These are phyloP conservation scores for Paralvinella palmiformis DNA, from an alignment of 1,140 invertebrate genomes.

Conservation along the genomic window DNA sequence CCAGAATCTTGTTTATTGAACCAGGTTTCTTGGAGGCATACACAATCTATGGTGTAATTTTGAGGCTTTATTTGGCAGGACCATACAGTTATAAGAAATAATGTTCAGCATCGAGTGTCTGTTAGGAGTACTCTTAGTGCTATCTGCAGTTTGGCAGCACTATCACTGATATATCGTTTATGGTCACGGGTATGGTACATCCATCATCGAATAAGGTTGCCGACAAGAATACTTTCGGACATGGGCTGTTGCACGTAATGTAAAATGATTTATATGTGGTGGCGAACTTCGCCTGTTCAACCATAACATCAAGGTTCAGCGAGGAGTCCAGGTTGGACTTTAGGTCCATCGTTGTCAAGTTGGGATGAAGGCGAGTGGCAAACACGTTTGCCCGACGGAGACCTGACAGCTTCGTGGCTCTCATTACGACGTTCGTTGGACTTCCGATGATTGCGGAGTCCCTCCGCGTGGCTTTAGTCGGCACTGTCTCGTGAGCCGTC, in stretches of 20 bases:
- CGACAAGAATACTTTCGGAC: conserved; percentile 3
- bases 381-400: conserved; percentile 5
- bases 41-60: conserved; percentile 2
- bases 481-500: neutral
- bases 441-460: neutral
- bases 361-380: neutral
- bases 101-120: neutral
- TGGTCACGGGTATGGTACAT: neutral
- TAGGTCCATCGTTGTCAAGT: neutral
- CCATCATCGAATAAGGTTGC: neutral
- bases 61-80: neutral
- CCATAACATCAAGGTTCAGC: neutral
- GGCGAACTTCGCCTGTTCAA: neutral
- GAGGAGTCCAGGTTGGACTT: neutral
- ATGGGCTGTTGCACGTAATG: neutral
- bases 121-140: neutral
- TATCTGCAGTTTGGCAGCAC: neutral
- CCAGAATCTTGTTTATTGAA: conserved; percentile 6
- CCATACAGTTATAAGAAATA: neutral
- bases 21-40: neutral
- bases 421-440: neutral
- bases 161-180: neutral
- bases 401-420: neutral
- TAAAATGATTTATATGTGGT: neutral
- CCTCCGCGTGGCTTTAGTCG: neutral